phyloP scores from a whole-genome alignment of 2,888 invertebrate species.

The Amiota minor region DNA sequence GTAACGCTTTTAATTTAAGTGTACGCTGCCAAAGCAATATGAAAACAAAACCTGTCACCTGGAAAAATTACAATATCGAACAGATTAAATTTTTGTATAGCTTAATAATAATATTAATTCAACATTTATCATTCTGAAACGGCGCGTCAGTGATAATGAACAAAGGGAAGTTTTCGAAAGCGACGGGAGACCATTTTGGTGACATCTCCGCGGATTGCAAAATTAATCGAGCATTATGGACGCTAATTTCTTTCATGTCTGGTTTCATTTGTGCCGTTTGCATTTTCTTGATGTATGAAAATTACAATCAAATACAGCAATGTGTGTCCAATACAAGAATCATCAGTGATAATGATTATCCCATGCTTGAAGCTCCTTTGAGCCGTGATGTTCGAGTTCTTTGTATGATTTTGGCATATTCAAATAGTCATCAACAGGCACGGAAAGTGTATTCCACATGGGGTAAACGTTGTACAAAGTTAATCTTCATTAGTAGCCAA shows the following conservation, averaged over 20 bases:
- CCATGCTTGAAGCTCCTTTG: conserved; percentile 77
- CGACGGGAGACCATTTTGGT: conserved; percentile 44
- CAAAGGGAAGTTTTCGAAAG: neutral
- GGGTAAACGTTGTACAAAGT: conserved; percentile 90
- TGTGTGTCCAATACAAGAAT: neutral
- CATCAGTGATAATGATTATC: neutral
- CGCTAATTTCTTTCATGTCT: conserved; percentile 58
- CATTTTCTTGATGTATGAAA: conserved; percentile 55
- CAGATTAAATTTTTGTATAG: no score
- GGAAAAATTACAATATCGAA: no score
- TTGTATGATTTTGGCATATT: conserved; percentile 97
- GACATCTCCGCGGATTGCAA: neutral
- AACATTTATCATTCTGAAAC: conserved; percentile 18
- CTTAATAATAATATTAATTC: no score
- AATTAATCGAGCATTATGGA: conserved; percentile 50
- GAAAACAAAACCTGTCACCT: no score
- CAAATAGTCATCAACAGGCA: conserved; percentile 90
- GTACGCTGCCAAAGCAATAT: no score
- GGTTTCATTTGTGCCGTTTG: conserved; percentile 63
- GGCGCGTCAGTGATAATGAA: conserved; percentile 21
- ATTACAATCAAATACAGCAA: conserved; percentile 20
- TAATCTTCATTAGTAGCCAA: conserved; percentile 87
- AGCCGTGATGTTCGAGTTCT: conserved; percentile 85
- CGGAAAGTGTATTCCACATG: conserved; percentile 93
- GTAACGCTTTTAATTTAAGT: no score